Evolutionary conservation across 2,113 vertebrate genomes (phyloP), one percentile per base, ranked within the genome.

Genomic region (Platycercus adscitus): DNA sequence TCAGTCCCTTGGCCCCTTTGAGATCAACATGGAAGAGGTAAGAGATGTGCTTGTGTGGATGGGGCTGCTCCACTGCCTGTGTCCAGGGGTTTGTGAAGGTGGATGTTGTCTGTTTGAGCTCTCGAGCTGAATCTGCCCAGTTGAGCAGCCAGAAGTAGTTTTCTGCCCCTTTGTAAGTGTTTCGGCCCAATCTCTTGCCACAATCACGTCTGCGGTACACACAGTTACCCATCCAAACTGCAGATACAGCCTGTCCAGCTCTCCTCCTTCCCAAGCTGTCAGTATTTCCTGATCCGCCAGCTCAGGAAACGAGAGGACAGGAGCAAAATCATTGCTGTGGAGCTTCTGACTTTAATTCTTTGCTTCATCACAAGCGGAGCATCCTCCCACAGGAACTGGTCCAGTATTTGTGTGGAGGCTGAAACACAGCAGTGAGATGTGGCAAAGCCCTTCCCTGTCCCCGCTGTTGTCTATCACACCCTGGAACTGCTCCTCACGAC

Each of bases 21-120:
- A 99, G 90, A 99, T 99, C 98, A 99, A 99, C 98, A 99, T 99
- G 99, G 99, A 99, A 88, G 98, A 99, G 99, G 99, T 99, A 81
- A 97, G 98, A 49, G 35, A 23, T 37, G 31, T 33, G 17, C 64
- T 76, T 81, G 47, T 16, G 23, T 71, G 39, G 19, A 9, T 5
- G n/a, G 33, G 29, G 25, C 47, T 82, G 63, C 53, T 33, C 6
- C 33, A 4, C 10, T 64, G 61, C 39, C 43, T 61, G 26, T 52
- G 65, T 31, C 26, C 23, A 56, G 46, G 50, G 50, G 2, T 10
- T 33, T 92, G 43, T 71, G 33, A 81, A 66, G 50, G 17, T 46
- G 52, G 8, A 8, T 65, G 29, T 87, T 50, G 6, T 52, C 31
- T 82, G 1, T 76, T 56, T 65, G 50, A 89, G 69, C 26, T 87